Evolutionary conservation across 1,140 invertebrate species (phyloP), one percentile per base, ranked within the genome.

Genomic region (Hylaeus volcanicus): DNA sequence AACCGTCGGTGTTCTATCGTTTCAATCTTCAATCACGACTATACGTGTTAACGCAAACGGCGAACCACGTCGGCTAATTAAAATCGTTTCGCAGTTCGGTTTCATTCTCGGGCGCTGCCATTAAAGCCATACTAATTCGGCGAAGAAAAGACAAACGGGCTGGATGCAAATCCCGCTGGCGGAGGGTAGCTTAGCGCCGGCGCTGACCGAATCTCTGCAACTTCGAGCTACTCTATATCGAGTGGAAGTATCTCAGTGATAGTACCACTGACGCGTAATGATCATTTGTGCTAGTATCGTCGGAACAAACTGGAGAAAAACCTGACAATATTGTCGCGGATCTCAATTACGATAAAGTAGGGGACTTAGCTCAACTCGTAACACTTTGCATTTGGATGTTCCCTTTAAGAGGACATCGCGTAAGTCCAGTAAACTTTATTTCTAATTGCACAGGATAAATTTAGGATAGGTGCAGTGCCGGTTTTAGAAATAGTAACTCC

Each of bases 131-230:
- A 51, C 61, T 74, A 74, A 79, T 79, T 77, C 64, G 55, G 51
- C 53, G 66, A 70, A 70, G 86, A 82, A 87, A 84, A 84, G 87
- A 79, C 86, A 85, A 90, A 89, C 85, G 88, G 83, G 26, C 74
- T 66, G 73, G 81, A 84, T 85, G 84, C 86, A 85, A 85, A 89
- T 83, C 84, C 84, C 6, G 26, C 1, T 14, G 86, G 79, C 79
- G 79, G 81, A 66, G 51, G 66, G 75, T 85, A 82, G 82, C 84
- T 78, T 89, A 88, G 88, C 84, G 84, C 88, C 81, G 79, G 83
- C 83, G 82, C 86, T 83, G 84, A 84, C 80, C 75, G 75, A 74
- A 80, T 74, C 64, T 74, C 65, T 51, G 66, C 81, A 41, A 73
- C 39, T 56, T 14, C 75, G 14, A 26, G 55, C 81, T 73, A 55